Base-by-base conservation (phyloP, 2,888 invertebrate genomes). In the Oligia fasciuncula region DNA sequence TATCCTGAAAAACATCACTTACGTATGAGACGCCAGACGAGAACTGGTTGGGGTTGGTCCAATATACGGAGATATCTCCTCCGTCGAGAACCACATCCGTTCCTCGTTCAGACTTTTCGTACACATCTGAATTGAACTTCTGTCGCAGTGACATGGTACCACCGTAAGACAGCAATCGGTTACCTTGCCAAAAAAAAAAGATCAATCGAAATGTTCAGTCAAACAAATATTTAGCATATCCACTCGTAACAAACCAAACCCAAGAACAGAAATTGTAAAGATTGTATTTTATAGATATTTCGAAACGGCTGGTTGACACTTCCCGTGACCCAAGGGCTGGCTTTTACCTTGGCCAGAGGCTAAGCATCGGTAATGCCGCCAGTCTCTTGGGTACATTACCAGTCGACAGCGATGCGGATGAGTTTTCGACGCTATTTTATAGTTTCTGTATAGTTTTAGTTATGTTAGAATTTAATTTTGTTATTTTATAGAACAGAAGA, bases 151-250 rank as follows among this genome's bases (percentile, higher is more conserved):
- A 97, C 9, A 99, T 94, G 74, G 97, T 97, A 0, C 99, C 99
- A 0, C 99, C 99, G 92, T 99, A 99, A 0, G 99, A 99, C 78
- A 98, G 97, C 13, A 99, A 97, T 96, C 98, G 97, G 91, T 98
- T 98, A 66, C 98, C 98, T 92, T 83, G 40, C 5, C 11, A 68
- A 66, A 83, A 4, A 62, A 23, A 29, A 14, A n/a, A 29, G 14
- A 51, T 62, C 4, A 40, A 66, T 29, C 0, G 23, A 49, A 19
- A 49, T 9, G 4, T 17, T 29, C 4, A 14, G 11, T 49, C 13
- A 49, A 35, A 76, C 35, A 29, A 76, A 76, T 71, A n/a, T 71
- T 70, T 60, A 19, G 60, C 35, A 60, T 35, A 57, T 0, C 0
- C 0, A 51, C 19, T 57, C 57, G 23, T 57, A 29, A 51, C 14